Base-by-base conservation (phyloP, 2,888 invertebrate genomes). In the Xestoiulus laeticollis region DNA sequence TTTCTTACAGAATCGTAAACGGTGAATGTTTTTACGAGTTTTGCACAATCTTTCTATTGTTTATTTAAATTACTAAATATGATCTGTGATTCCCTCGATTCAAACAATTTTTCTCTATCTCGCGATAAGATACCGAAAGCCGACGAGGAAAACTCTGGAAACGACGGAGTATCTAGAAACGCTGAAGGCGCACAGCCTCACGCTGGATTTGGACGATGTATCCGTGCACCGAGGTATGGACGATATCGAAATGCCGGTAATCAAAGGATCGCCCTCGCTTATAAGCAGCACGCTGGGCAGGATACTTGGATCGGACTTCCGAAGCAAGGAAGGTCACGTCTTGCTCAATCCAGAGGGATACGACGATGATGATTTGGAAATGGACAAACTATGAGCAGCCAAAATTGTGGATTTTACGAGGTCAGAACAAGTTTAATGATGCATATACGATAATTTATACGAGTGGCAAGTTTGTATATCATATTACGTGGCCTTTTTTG, bases 141-240 rank as follows among this genome's bases (percentile, higher is more conserved):
- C 96, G 1, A 95, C 96, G 0, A 93, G 93, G 38, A 94, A 94
- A 44, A 93, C 94, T 33, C 93, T 98, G 12, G 94, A 95, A 87
- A 97, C 96, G 0, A 90, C 94, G 0, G 97, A 97, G 89, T 98
- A 96, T 91, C 92, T 95, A 86, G 93, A 95, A 8, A 92, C 94
- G 4, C 92, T 94, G 59, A 93, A 94, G 38, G 93, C 93, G 43
- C 91, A 92, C 87, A 90, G 89, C 19, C 88, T 89, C 32, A 88
- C 88, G 12, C 90, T 91, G 78, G 94, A 94, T 48, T 89, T 94
- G 84, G 96, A 96, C 91, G 93, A 94, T 0, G 94, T 97, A 59
- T 96, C 96, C 0, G 94, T 97, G 19, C 96, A 97, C 91, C 93
- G 96, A 14, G 97, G 97, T 0, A 92, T 96, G 26, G 97, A 97